Evolutionary conservation across 2,797 vertebrate species (phyloP).

Genomic region (Platyrinchus mystaceus): DNA sequence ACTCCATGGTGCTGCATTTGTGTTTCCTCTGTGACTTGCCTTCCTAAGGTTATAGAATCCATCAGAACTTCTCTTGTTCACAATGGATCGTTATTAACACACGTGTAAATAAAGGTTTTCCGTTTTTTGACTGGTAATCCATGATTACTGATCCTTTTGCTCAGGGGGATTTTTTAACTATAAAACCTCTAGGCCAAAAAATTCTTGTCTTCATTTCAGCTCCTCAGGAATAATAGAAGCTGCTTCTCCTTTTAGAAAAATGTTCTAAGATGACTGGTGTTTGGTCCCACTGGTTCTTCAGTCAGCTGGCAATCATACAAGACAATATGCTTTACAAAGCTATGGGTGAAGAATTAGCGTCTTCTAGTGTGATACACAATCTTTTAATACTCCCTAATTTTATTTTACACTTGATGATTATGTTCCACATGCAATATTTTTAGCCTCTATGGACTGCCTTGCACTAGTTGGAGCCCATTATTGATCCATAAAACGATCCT

Average conservation of each 20-base stretch:
- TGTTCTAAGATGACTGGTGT: not conserved
- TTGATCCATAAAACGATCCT: not conserved
- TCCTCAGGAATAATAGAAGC: not conserved
- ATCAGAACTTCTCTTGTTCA: not conserved
- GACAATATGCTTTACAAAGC: not conserved
- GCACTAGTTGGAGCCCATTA: not conserved
- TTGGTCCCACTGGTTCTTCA: not conserved
- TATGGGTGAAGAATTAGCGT: not conserved
- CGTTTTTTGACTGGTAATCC: not conserved
- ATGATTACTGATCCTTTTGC: not conserved
- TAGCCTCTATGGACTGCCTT: not conserved
- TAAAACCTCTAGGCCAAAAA: not conserved
- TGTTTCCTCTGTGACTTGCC: conserved; percentile 2
- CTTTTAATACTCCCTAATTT: not conserved
- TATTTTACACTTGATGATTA: not conserved
- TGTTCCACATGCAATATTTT: not conserved
- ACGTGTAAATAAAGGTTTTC: not conserved
- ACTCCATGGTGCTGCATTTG: not conserved
- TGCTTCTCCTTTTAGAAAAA: not conserved
- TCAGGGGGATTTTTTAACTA: not conserved
- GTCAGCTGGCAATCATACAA: not conserved
- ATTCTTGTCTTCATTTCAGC: not conserved
- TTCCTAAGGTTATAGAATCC: not conserved
- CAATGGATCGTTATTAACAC: not conserved
- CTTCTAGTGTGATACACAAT: not conserved